Evolutionary conservation across 2,797 vertebrate species (phyloP).

Genomic region (Percopsis omiscomaycus): DNA sequence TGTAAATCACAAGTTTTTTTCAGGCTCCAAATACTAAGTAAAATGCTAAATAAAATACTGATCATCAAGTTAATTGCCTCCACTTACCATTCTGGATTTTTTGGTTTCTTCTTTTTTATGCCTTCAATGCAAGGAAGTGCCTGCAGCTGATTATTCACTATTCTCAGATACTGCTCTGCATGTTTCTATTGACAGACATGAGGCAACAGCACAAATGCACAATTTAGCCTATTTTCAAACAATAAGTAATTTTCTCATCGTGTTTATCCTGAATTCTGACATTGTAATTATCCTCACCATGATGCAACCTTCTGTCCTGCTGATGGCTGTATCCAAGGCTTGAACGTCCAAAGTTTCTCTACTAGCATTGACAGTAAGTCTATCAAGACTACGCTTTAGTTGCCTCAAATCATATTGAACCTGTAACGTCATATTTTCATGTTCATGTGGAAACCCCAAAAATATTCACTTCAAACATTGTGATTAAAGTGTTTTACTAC

Average conservation of each 20-base stretch:
- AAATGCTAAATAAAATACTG: constrained; percentile 6
- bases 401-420: constrained; percentile 80
- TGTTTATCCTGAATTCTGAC: background rate
- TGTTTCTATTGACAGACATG: constrained; percentile 50
- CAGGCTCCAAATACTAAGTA: constrained; percentile 4
- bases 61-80: background rate
- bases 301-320: constrained; percentile 70
- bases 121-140: constrained; percentile 70
- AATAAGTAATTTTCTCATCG: background rate
- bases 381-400: constrained; percentile 69
- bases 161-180: constrained; percentile 75
- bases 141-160: constrained; percentile 69
- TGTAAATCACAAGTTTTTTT: constrained; percentile 21
- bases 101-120: constrained; percentile 44
- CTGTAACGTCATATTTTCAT: constrained; percentile 57
- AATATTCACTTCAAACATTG: background rate
- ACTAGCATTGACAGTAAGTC: constrained; percentile 28
- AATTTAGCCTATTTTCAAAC: background rate
- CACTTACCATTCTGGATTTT: constrained; percentile 68
- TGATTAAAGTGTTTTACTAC: too few relatives aligned
- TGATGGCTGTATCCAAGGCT: constrained; percentile 70
- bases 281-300: constrained; percentile 53
- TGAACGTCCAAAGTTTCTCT: constrained; percentile 59
- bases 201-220: background rate
- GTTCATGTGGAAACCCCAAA: background rate